Percentiles rank a stretch among this genome's conserved stretches.
Evolutionary conservation across 2,113 vertebrate species (phyloP).

Genomic region (Epinephelus moara): DNA sequence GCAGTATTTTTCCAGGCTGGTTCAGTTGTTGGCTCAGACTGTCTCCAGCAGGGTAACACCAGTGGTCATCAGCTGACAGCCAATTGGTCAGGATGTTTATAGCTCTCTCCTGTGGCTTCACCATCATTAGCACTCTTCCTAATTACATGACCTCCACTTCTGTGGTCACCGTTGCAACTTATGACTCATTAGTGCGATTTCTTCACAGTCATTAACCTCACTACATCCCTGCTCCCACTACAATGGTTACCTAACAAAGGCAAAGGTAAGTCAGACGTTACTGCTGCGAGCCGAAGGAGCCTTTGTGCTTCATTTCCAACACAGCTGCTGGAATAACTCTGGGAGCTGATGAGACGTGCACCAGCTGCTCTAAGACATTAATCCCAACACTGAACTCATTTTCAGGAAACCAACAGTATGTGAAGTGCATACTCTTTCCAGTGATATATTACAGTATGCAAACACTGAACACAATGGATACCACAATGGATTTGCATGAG

Average conservation of each 20-base stretch:
- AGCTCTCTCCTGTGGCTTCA: slow-evolving; percentile 58
- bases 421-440: too few relatives aligned
- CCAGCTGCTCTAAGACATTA: background rate
- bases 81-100: slow-evolving; percentile 63
- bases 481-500: too few relatives aligned
- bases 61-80: slow-evolving; percentile 52
- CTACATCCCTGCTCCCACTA: slow-evolving; percentile 11
- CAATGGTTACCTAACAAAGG: slow-evolving; percentile 16
- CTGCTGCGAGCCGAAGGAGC: slow-evolving; percentile 4
- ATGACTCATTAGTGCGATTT: slow-evolving; percentile 76
- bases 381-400: background rate
- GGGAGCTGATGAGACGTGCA: background rate
- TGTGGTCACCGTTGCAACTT: slow-evolving; percentile 34
- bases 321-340: background rate
- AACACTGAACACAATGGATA: too few relatives aligned
- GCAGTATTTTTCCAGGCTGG: background rate
- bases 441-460: too few relatives aligned
- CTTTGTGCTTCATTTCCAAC: slow-evolving; percentile 1
- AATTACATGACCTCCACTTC: slow-evolving; percentile 60
- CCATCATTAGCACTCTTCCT: slow-evolving; percentile 70
- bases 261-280: slow-evolving; percentile 18
- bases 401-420: background rate
- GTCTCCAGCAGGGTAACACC: slow-evolving; percentile 73
- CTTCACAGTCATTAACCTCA: slow-evolving; percentile 68
- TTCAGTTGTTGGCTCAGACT: slow-evolving; percentile 27